A percentile compares a stretch with the other conserved stretches of the same genome.
These are phyloP conservation scores for Polyommatus iphigenia DNA, from an alignment of 2,888 invertebrate species.

Conservation along the genomic window DNA sequence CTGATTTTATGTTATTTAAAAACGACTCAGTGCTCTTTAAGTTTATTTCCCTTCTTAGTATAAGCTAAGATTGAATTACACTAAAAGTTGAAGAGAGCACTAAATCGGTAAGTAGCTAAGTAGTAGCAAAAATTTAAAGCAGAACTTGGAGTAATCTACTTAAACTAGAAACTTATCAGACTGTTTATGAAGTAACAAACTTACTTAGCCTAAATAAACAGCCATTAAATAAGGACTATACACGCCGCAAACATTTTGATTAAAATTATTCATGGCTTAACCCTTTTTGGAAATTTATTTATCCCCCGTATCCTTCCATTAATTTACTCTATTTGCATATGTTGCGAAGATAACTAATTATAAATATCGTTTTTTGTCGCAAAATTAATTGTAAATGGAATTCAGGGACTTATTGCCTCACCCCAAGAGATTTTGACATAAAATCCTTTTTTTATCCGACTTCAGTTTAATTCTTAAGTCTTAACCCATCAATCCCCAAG, in stretches of 20 bases:
- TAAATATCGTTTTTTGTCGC: neutral
- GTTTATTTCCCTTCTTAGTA: neutral
- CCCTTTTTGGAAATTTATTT: slow-evolving; percentile 28
- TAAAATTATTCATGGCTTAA: slow-evolving; percentile 28
- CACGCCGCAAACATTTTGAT: slow-evolving; percentile 24
- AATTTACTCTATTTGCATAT: slow-evolving; percentile 20
- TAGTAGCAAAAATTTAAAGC: slow-evolving; percentile 11
- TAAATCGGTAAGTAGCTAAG: neutral
- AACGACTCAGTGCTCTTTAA: neutral
- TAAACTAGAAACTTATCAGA: slow-evolving; percentile 3
- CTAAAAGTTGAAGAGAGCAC: neutral
- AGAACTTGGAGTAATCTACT: slow-evolving; percentile 4
- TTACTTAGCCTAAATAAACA: slow-evolving; percentile 16
- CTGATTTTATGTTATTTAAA: neutral
- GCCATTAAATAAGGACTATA: slow-evolving; percentile 2
- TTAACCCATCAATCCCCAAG: too few species aligned
- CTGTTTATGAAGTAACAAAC: slow-evolving; percentile 1
- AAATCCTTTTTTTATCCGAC: too few species aligned
- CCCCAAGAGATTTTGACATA: too few species aligned
- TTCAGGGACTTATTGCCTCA: too few species aligned
- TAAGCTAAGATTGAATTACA: neutral
- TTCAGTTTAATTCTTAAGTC: too few species aligned
- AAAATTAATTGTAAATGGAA: neutral
- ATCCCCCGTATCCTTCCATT: slow-evolving; percentile 21
- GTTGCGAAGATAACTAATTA: slow-evolving; percentile 8